Base-by-base conservation (phyloP, 2,113 vertebrate species). In the Cephalopholis sonnerati region DNA sequence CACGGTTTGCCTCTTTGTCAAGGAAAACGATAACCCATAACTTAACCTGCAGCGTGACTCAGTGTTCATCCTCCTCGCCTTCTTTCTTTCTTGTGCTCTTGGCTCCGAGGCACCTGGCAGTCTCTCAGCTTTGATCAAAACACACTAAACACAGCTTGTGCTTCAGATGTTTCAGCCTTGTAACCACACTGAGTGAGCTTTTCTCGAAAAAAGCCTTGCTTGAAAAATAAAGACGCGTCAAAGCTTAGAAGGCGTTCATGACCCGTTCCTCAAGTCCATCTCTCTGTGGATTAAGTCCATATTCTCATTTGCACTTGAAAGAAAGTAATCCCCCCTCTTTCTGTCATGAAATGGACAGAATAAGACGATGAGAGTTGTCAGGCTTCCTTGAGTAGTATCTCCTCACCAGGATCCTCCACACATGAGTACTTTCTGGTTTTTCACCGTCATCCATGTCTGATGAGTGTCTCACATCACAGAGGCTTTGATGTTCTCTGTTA, bases 271-370 rank as follows among this genome's bases (percentile, higher is more conserved):
- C 80, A 64, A 39, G 85, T 87, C 84, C 89, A 75, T 87, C 69
- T 82, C 66, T 75, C 63, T 58, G 58, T 77, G 86, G 89, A 94
- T 92, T 93, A 87, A 69, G 64, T 79, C 89, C 83, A 77, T 65
- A 57, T 87, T 92, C 74, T 93, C 78, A 91, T 93, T 92, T 93
- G 86, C 91, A 92, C 92, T 91, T 92, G 70, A 93, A 92, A 93
- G 87, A 83, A 84, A 85, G 75, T 82, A 86, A 92, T 87, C 86
- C 83, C 67, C 68, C 50, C n/a, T 54, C 63, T 36, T 46, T 79
- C 83, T 82, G 65, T 77, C 54, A 36, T 58, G 76, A 91, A 87
- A 82, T 73, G 73, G 77, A 84, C 66, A 68, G 81, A 89, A 80
- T 74, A 72, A 82, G 87, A 83, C 77, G 82, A 89, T 29, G 84